phyloP scores from a whole-genome alignment of 2,797 vertebrate genomes.

The Xiphorhynchus erythropygius region DNA sequence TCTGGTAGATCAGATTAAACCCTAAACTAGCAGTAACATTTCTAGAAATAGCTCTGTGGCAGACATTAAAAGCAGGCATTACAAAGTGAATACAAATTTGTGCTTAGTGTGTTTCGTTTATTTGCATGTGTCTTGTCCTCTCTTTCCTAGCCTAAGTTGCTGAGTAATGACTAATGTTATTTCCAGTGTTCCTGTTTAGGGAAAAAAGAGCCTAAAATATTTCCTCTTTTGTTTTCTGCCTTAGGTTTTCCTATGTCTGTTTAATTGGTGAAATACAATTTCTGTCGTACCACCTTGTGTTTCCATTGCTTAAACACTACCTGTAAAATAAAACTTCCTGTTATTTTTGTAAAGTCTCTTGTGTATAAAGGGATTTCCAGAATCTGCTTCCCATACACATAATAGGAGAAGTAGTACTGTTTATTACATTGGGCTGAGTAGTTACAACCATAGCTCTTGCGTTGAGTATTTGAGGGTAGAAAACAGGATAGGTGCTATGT shows the following conservation, averaged over 20 bases:
- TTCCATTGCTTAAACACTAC: background rate
- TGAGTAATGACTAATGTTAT: background rate
- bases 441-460: background rate
- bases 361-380: background rate
- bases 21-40: conserved; percentile 43
- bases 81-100: conserved; percentile 10
- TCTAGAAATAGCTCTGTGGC: conserved; percentile 62
- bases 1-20: conserved; percentile 65
- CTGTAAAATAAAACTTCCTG: background rate
- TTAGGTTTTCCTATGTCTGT: background rate
- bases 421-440: background rate
- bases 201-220: background rate
- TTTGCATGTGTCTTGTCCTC: background rate
- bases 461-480: background rate
- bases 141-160: background rate
- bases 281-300: background rate
- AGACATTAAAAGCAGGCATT: conserved; percentile 23
- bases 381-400: background rate
- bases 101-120: background rate
- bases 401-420: background rate
- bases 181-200: background rate
- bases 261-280: background rate
- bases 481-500: background rate
- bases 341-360: background rate
- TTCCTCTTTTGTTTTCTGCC: background rate